Evolutionary conservation across 2,113 vertebrate species (phyloP), one percentile per base, ranked within the genome.

Genomic region (Phylloscopus whistleri): DNA sequence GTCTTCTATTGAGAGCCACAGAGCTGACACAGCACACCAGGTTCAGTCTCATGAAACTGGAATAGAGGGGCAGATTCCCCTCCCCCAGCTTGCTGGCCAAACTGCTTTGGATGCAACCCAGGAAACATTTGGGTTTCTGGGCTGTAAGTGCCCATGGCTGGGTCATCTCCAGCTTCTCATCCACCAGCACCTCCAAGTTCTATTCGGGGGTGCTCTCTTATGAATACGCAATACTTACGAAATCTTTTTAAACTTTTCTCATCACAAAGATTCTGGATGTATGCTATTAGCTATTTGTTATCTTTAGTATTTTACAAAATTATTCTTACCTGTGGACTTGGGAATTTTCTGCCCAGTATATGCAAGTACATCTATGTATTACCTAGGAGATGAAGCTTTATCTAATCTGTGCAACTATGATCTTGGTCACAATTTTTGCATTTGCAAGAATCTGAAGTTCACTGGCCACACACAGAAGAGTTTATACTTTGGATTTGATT

Each of bases 71-170:
- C 31, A 74, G 27, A 59, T 52, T 33, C 8, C 13, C 13, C 7
- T 44, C 8, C 9, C 16, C 13, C 39, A 1, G 2, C 14, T 24
- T 41, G 11, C 51, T 88, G 41, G 1, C 21, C 14, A 12, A 0
- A 0, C 27, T 33, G 8, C 44, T 89, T 74, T 52, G 33, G 19
- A 13, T 59, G 52, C 33, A 74, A 16, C 28, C 37, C 44, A 39
- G 28, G 33, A 39, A 28, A 24, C 46, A 4, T 28, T 11, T 74
- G 52, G 37, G 10, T 44, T 66, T 66, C 59, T 58, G 41, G 27
- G 18, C 22, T 51, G 18, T 12, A 16, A 33, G 15, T 33, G 31
- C 21, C 7, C 12, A 6, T 37, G 12, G 6, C 51, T 41, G 14
- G 15, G 17, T 56, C 21, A 13, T 31, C 4, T 74, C 12, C 27